Evolutionary conservation across 2,113 vertebrate species (phyloP), one percentile per base, ranked within the genome.

Genomic region (Cottus gobio): DNA sequence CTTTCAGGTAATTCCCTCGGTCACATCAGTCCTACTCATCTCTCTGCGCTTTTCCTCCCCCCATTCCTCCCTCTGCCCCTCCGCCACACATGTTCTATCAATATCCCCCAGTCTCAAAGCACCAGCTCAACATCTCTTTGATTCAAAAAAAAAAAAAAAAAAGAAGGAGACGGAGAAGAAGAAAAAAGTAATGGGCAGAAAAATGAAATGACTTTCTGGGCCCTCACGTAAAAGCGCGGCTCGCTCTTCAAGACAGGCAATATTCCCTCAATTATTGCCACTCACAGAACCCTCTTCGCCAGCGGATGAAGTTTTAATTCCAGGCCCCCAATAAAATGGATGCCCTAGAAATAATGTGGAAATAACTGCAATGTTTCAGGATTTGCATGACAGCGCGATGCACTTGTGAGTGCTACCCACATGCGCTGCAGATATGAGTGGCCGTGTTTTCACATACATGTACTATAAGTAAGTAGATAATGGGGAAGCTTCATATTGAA

Each of bases 181-280:
- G 79, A 85, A 85, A 93, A 91, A 93, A 89, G 91, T 92, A 94
- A 93, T 94, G 85, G 90, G 90, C 92, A 94, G 92, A 93, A 90
- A 94, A 91, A 93, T 93, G 90, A 93, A 93, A 93, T 92, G 87
- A 89, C 93, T 94, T 93, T 92, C 77, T 72, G 82, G 91, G 87
- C 89, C 87, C 85, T 93, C 90, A 89, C 91, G 88, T 90, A 90
- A 92, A 92, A 89, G 85, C 65, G 54, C 87, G 76, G 82, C 85
- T 87, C 74, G 80, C 87, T 92, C 85, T 89, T 87, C 20, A 62
- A 93, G 87, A 86, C 89, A 91, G 91, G 86, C 92, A 93, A 92
- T 91, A 92, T 87, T 92, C 87, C 85, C 77, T 90, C 90, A 94
- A 94, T 92, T 92, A 94, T 92, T 90, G 86, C 86, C 90, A 88